A percentile compares a stretch with the other conserved stretches of the same genome.
Conservation (phyloP, 2,888 invertebrate genomes). For the Pardosa pseudoannulata region DNA sequence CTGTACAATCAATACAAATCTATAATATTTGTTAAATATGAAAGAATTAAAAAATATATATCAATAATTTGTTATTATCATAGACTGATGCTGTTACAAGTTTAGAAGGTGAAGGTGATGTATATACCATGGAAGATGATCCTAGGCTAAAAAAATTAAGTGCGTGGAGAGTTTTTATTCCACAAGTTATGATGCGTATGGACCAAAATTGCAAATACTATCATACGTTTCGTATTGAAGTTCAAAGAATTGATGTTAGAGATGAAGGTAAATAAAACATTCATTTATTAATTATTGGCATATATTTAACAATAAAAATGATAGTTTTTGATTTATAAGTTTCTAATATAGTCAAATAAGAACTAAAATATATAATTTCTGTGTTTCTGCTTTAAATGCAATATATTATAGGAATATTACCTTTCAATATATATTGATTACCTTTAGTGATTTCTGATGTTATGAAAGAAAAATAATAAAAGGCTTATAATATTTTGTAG, state of each 20-base stretch:
- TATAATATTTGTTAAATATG: too few species aligned
- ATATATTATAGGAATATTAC: too few species aligned
- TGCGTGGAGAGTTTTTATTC: slow-evolving; percentile 83
- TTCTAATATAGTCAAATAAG: too few species aligned
- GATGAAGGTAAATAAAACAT: slow-evolving; percentile 69
- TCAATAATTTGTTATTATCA: neutral
- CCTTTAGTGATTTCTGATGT: too few species aligned
- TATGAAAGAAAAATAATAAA: too few species aligned
- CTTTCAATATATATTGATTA: too few species aligned
- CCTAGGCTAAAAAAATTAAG: slow-evolving; percentile 81
- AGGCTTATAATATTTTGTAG: slow-evolving; percentile 68
- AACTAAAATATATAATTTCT: too few species aligned
- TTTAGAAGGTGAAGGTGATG: slow-evolving; percentile 34
- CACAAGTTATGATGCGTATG: slow-evolving; percentile 79
- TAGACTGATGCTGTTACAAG: slow-evolving; percentile 41
- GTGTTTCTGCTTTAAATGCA: too few species aligned
- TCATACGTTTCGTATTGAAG: slow-evolving; percentile 78
- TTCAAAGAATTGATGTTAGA: slow-evolving; percentile 77
- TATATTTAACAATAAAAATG: too few species aligned
- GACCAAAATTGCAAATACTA: slow-evolving; percentile 76
- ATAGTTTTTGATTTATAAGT: too few species aligned
- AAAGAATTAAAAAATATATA: too few species aligned
- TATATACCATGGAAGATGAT: slow-evolving; percentile 72
- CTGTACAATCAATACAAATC: too few species aligned
- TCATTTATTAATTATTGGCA: slow-evolving; percentile 48